Percentiles rank a stretch among this genome's conserved stretches.
These are phyloP conservation scores for Coptodon bakossiorum DNA, from an alignment of 2,113 vertebrate genomes.

Conservation along the genomic window DNA sequence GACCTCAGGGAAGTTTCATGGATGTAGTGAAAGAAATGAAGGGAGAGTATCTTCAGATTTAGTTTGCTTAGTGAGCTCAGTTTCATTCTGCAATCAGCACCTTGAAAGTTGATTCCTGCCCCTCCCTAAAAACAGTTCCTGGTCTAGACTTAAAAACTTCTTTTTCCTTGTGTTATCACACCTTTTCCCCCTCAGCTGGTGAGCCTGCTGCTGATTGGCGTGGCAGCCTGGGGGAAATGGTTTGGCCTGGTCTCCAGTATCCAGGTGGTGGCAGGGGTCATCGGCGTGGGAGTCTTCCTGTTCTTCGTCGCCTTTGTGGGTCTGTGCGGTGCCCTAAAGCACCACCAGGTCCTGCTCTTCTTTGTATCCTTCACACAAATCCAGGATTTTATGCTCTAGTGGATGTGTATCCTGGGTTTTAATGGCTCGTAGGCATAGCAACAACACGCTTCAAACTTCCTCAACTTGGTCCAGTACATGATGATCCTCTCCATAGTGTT, in stretches of 20 bases:
- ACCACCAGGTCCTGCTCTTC: conserved; percentile 96
- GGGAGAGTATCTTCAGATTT: rapidly evolving
- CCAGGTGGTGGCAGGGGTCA: conserved; percentile 86
- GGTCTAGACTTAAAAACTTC: not conserved
- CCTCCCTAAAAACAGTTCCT: not conserved
- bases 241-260: conserved; percentile 95
- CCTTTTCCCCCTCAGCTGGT: conserved; percentile 76
- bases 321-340: conserved; percentile 88
- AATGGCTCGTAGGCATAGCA: rapidly evolving
- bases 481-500: conserved; percentile 91
- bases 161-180: not conserved
- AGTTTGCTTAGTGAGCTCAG: not conserved
- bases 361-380: conserved; percentile 89
- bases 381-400: not conserved
- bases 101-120: not conserved
- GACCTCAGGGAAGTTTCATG: not conserved
- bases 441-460: conserved; percentile 11
- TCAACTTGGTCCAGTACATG: conserved; percentile 89
- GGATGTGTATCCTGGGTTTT: not conserved
- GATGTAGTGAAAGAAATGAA: not conserved
- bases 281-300: conserved; percentile 89
- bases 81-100: not conserved
- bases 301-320: conserved; percentile 91
- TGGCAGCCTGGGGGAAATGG: conserved; percentile 93
- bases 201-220: conserved; percentile 90